Evolutionary conservation across 2,797 vertebrate species (phyloP).

Genomic region (Falco columbarius): DNA sequence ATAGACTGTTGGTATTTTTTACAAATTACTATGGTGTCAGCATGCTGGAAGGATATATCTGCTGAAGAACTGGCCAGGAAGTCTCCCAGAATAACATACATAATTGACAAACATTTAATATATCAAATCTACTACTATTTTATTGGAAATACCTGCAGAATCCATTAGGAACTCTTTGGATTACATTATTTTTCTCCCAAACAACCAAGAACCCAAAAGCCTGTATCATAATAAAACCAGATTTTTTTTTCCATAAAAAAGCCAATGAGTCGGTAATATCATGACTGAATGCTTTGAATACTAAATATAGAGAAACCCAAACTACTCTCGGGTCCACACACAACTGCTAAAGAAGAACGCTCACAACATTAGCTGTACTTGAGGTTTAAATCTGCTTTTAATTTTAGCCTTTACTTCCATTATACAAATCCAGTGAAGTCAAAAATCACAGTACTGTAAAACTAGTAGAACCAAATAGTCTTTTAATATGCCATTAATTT

Average conservation of each 20-base stretch:
- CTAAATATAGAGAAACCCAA: background rate
- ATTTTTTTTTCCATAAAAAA: background rate
- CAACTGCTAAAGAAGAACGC: background rate
- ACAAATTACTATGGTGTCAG: background rate
- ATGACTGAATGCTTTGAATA: background rate
- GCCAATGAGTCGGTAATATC: background rate
- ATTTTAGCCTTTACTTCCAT: background rate
- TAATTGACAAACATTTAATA: background rate
- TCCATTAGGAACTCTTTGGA: background rate
- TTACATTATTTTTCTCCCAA: background rate
- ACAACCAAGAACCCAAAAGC: background rate
- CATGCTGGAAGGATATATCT: background rate
- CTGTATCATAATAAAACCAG: background rate
- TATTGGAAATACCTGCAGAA: background rate
- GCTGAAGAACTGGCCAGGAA: background rate
- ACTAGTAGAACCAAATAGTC: background rate
- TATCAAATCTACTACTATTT: background rate
- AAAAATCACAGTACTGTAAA: background rate
- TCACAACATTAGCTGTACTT: background rate
- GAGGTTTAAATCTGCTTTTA: background rate
- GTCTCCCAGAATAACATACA: background rate
- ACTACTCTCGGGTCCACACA: background rate
- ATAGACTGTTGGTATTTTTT: background rate
- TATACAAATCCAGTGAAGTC: background rate
- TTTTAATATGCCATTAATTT: constrained; percentile 9